phyloP scores from a whole-genome alignment of 2,113 vertebrate genomes.

The Hyla sarda region DNA sequence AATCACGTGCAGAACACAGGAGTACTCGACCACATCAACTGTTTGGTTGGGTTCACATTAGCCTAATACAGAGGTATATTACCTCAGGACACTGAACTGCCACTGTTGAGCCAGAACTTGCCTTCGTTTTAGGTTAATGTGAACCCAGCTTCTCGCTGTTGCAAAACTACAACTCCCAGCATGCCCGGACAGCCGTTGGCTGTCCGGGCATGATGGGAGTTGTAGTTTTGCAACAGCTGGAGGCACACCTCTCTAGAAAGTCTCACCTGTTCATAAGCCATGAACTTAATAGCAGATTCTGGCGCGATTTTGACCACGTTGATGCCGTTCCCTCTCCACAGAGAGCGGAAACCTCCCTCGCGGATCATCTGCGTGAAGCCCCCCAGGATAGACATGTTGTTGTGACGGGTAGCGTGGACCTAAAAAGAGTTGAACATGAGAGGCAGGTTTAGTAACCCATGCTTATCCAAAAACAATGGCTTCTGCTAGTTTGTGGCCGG shows the following conservation, averaged over 20 bases:
- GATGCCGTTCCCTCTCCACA: constrained; percentile 96
- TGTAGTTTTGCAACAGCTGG: too few species aligned
- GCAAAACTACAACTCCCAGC: too few species aligned
- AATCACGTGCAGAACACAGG: neutral
- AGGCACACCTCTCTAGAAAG: too few species aligned
- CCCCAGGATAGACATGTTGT: constrained; percentile 88
- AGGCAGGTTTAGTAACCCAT: neutral
- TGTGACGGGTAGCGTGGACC: constrained; percentile 91
- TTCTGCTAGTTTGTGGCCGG: constrained; percentile 58
- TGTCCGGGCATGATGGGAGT: too few species aligned
- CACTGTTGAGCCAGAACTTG: too few species aligned
- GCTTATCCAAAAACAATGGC: constrained; percentile 68
- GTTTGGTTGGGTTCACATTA: too few species aligned
- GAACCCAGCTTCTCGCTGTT: too few species aligned
- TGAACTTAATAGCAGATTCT: constrained; percentile 95
- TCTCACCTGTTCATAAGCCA: constrained; percentile 94
- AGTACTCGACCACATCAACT: neutral
- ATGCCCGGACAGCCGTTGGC: too few species aligned
- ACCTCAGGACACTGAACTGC: too few species aligned
- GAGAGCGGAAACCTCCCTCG: constrained; percentile 86
- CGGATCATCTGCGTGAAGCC: constrained; percentile 92
- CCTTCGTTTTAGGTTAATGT: too few species aligned
- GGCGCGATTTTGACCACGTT: constrained; percentile 96
- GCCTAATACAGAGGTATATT: too few species aligned
- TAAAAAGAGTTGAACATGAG: constrained; percentile 61